These are phyloP conservation scores for Lynx canadensis DNA, from an alignment of 2,113 vertebrate genomes.

Conservation along the genomic window DNA sequence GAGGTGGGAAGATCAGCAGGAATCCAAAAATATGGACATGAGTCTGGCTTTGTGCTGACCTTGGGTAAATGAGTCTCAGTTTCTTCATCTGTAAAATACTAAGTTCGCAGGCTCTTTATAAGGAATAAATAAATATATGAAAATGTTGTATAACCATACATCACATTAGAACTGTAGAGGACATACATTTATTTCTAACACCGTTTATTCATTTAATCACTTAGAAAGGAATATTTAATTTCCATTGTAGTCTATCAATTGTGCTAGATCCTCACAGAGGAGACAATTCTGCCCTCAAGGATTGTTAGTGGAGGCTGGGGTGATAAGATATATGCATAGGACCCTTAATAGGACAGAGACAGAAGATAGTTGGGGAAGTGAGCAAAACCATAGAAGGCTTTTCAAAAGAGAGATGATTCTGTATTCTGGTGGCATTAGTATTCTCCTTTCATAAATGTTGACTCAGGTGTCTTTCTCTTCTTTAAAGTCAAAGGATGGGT, in stretches of 20 bases:
- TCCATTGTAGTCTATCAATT: background rate
- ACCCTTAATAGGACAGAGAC: background rate
- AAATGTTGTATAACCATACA: background rate
- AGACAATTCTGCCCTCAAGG: background rate
- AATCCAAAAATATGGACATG: background rate
- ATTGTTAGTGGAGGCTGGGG: background rate
- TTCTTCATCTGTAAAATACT: background rate
- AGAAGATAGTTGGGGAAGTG: background rate
- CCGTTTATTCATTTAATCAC: background rate
- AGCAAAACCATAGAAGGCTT: background rate
- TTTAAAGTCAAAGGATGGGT: background rate
- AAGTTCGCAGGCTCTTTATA: background rate
- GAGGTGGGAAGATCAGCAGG: background rate
- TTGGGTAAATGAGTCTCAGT: background rate
- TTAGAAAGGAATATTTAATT: slow-evolving; percentile 25
- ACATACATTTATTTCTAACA: background rate
- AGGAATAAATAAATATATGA: background rate
- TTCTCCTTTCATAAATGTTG: background rate
- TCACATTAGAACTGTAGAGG: background rate
- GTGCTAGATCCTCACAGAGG: background rate
- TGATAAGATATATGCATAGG: background rate
- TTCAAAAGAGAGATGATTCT: background rate
- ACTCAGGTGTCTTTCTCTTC: background rate
- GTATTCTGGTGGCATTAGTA: background rate
- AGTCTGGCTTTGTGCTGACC: background rate